Conservation (phyloP, 2,888 invertebrate genomes). For the Nyleta sp. region DNA sequence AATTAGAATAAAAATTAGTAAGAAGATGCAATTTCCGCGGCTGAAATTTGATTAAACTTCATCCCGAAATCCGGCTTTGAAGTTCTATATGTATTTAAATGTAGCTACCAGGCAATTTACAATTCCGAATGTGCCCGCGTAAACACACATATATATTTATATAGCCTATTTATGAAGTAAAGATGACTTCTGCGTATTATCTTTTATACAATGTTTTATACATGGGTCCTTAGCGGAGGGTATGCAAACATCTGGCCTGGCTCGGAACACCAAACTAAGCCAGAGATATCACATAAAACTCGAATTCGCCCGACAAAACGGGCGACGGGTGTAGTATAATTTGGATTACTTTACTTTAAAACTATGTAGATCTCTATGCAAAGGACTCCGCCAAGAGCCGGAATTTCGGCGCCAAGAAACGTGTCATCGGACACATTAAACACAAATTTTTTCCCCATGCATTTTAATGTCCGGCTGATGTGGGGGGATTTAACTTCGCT, state of each 20-base stretch:
- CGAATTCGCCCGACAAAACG: slow-evolving; percentile 38
- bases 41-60: slow-evolving; percentile 8
- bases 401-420: slow-evolving; percentile 27
- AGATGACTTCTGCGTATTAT: slow-evolving; percentile 41
- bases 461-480: slow-evolving; percentile 19
- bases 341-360: slow-evolving; percentile 46
- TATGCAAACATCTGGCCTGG: slow-evolving; percentile 47
- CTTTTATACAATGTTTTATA: slow-evolving; percentile 54
- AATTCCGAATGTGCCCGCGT: slow-evolving; percentile 25
- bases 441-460: slow-evolving; percentile 2
- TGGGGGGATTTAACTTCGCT: background rate
- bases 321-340: slow-evolving; percentile 28
- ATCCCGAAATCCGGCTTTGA: slow-evolving; percentile 4
- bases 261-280: slow-evolving; percentile 41
- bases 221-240: slow-evolving; percentile 38
- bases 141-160: slow-evolving; percentile 41
- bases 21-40: too few relatives aligned
- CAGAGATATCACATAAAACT: slow-evolving; percentile 49
- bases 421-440: slow-evolving; percentile 16
- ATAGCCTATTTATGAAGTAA: slow-evolving; percentile 46
- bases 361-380: slow-evolving; percentile 38
- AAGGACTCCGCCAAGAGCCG: slow-evolving; percentile 11
- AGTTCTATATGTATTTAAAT: slow-evolving; percentile 33
- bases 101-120: slow-evolving; percentile 16
- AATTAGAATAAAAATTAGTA: too few relatives aligned